A percentile compares a stretch with the other conserved stretches of the same genome.
These are phyloP conservation scores for Cactoblastis cactorum DNA, from an alignment of 2,888 invertebrate genomes.

Conservation along the genomic window DNA sequence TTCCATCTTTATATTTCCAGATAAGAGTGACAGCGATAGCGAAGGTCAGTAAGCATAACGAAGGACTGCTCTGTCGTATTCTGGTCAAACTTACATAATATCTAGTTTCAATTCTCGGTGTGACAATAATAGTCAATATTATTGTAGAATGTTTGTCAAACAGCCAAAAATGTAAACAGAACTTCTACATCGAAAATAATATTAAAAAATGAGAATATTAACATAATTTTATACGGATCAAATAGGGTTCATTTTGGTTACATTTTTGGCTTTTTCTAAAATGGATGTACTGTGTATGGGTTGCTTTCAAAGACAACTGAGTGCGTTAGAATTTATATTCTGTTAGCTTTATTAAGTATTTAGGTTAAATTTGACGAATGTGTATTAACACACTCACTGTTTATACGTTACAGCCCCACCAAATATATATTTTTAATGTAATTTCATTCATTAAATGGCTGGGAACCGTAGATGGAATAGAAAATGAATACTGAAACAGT, in stretches of 20 bases:
- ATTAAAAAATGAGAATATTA: neutral
- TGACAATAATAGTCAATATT: slow-evolving; percentile 42
- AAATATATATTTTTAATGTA: slow-evolving; percentile 47
- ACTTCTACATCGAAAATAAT: neutral
- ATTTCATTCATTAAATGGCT: slow-evolving; percentile 42
- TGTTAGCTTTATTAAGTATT: slow-evolving; percentile 60
- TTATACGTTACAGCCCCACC: slow-evolving; percentile 66
- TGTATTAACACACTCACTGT: slow-evolving; percentile 79
- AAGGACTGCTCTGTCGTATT: slow-evolving; percentile 67
- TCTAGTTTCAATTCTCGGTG: slow-evolving; percentile 63
- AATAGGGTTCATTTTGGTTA: neutral
- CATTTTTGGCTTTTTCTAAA: slow-evolving; percentile 1
- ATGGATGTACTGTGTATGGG: slow-evolving; percentile 12
- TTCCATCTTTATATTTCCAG: slow-evolving; percentile 75
- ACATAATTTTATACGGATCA: neutral
- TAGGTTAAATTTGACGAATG: slow-evolving; percentile 40
- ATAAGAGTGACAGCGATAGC: slow-evolving; percentile 96
- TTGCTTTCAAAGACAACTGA: slow-evolving; percentile 12
- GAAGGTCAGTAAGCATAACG: slow-evolving; percentile 87
- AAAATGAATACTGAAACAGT: slow-evolving; percentile 53
- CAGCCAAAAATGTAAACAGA: slow-evolving; percentile 1
- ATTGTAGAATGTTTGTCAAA: slow-evolving; percentile 26
- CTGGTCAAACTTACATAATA: slow-evolving; percentile 77
- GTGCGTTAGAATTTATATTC: slow-evolving; percentile 57
- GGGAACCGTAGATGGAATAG: slow-evolving; percentile 16